Percentiles rank a stretch among this genome's conserved stretches.
Evolutionary conservation across 2,888 invertebrate species (phyloP).

Genomic region (Brenthis hecate): DNA sequence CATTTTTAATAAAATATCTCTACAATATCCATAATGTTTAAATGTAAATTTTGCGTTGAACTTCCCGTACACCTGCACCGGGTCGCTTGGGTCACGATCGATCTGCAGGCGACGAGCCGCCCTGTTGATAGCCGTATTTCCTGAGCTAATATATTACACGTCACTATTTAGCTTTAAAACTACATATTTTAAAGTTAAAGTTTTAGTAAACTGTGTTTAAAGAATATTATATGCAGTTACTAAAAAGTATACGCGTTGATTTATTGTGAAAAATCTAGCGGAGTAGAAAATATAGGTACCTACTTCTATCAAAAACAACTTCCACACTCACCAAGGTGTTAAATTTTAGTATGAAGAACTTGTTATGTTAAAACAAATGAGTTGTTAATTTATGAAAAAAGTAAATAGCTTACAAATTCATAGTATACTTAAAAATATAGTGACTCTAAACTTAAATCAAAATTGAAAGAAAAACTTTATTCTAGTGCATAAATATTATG

Average conservation of each 20-base stretch:
- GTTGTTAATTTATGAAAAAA: too few relatives aligned
- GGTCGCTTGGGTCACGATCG: constrained; percentile 37
- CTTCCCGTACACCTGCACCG: constrained; percentile 31
- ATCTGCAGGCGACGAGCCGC: constrained; percentile 34
- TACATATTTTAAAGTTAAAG: not conserved
- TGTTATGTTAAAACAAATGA: too few relatives aligned
- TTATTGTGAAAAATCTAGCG: too few relatives aligned
- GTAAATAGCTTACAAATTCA: too few relatives aligned
- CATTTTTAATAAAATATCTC: not conserved
- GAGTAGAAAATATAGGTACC: too few relatives aligned
- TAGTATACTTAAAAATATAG: too few relatives aligned
- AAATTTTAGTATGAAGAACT: too few relatives aligned
- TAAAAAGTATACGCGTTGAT: not conserved
- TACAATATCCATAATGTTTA: not conserved
- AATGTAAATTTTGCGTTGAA: not conserved
- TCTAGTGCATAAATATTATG: too few relatives aligned
- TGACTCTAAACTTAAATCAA: too few relatives aligned
- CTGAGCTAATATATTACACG: constrained; percentile 11
- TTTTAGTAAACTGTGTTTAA: not conserved
- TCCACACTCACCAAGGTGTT: too few relatives aligned
- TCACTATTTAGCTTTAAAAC: not conserved
- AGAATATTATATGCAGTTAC: not conserved
- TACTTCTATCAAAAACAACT: too few relatives aligned
- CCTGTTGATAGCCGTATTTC: constrained; percentile 30
- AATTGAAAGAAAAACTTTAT: too few relatives aligned